Evolutionary conservation across 2,113 vertebrate species (phyloP).

Genomic region (Parotia lawesii): DNA sequence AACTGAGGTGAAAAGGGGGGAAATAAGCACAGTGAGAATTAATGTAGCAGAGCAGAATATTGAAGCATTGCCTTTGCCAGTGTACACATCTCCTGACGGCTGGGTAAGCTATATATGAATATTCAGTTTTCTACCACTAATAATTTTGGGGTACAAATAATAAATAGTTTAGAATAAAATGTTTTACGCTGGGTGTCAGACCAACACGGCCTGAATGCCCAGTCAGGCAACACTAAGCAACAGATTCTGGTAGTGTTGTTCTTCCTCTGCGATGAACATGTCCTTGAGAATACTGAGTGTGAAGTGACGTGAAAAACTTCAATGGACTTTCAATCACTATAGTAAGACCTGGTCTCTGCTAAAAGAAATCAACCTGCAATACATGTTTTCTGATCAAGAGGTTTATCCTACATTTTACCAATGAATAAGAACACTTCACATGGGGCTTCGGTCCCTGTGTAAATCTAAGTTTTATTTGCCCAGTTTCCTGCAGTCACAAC

Average conservation of each 20-base stretch:
- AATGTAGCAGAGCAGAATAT: neutral
- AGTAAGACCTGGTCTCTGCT: neutral
- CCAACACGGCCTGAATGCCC: neutral
- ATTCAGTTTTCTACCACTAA: neutral
- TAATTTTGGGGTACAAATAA: neutral
- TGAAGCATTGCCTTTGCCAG: neutral
- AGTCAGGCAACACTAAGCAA: neutral
- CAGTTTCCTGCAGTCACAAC: neutral
- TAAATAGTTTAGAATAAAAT: neutral
- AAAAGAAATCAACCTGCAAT: neutral
- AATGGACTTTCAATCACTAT: neutral
- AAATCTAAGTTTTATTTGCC: neutral
- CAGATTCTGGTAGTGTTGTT: neutral
- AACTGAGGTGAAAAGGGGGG: neutral
- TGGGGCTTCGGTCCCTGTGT: fast-evolving
- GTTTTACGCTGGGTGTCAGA: neutral
- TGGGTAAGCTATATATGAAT: neutral
- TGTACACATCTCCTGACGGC: neutral
- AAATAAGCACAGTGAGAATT: neutral
- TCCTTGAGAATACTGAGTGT: neutral
- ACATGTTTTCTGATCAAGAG: neutral
- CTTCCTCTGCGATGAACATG: neutral
- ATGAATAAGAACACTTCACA: neutral
- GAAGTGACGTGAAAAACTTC: neutral
- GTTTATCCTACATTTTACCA: neutral